A percentile compares a stretch with the other conserved stretches of the same genome.
These are phyloP conservation scores for Hippocampus barbouri DNA, from an alignment of 2,113 vertebrate genomes.

Conservation along the genomic window DNA sequence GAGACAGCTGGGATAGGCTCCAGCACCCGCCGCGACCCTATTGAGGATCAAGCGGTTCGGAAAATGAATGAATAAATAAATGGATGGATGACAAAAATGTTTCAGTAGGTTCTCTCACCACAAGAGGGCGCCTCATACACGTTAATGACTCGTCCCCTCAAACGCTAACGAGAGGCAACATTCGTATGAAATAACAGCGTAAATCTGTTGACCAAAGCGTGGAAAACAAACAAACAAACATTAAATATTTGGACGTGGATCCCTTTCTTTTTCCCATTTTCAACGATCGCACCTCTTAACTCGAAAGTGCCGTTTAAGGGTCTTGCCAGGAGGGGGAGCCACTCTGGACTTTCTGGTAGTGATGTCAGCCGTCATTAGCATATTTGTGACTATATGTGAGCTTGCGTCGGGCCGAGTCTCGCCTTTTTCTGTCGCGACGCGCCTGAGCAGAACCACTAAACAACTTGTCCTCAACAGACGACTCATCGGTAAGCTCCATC, in stretches of 20 bases:
- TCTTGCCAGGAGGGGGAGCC: constrained; percentile 23
- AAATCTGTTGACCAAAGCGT: not conserved
- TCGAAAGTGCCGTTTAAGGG: not conserved
- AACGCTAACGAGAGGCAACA: not conserved
- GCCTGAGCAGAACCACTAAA: constrained; percentile 27
- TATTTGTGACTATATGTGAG: constrained; percentile 63
- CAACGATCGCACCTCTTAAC: not conserved
- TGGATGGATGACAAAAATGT: not conserved
- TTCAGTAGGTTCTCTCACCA: not conserved
- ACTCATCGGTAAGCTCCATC: constrained; percentile 55
- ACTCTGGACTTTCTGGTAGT: constrained; percentile 41
- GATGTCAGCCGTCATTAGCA: constrained; percentile 76
- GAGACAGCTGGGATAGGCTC: no score
- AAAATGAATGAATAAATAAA: no score
- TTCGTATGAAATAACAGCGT: not conserved
- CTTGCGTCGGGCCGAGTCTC: constrained; percentile 55
- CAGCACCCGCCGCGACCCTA: no score
- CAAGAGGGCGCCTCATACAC: not conserved
- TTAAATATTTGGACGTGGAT: not conserved
- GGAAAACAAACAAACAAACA: not conserved
- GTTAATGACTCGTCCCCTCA: not conserved
- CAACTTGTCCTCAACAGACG: constrained; percentile 11
- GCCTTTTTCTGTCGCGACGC: constrained; percentile 63
- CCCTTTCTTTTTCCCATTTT: not conserved
- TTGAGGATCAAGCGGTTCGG: no score